Conservation (phyloP, 2,797 vertebrate species). For the Prionace glauca region DNA sequence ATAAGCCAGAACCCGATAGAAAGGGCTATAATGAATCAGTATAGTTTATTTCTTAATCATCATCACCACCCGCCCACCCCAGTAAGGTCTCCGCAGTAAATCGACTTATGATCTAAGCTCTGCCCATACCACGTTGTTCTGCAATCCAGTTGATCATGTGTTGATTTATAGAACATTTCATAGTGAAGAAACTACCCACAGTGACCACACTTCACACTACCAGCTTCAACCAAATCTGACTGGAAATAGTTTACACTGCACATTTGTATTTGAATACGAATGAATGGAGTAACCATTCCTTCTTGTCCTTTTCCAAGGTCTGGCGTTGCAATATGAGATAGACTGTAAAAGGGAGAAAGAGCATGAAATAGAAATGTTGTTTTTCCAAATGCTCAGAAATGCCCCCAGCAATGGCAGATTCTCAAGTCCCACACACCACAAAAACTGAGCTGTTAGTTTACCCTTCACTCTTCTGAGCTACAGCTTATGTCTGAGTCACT, state of each 20-base stretch:
- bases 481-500: background rate
- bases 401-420: background rate
- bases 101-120: background rate
- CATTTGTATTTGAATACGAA: background rate
- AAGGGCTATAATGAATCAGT: background rate
- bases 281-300: background rate
- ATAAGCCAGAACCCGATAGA: background rate
- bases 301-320: background rate
- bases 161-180: background rate
- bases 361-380: background rate
- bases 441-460: background rate
- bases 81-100: background rate
- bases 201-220: background rate
- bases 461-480: background rate
- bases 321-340: background rate
- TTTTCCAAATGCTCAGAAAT: background rate
- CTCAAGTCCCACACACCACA: background rate
- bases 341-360: background rate
- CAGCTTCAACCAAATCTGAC: background rate
- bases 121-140: background rate
- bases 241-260: background rate
- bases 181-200: background rate
- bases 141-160: background rate
- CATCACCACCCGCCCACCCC: background rate
- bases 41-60: background rate